phyloP scores from a whole-genome alignment of 2,113 vertebrate genomes.

The Actenoides lindsayi region DNA sequence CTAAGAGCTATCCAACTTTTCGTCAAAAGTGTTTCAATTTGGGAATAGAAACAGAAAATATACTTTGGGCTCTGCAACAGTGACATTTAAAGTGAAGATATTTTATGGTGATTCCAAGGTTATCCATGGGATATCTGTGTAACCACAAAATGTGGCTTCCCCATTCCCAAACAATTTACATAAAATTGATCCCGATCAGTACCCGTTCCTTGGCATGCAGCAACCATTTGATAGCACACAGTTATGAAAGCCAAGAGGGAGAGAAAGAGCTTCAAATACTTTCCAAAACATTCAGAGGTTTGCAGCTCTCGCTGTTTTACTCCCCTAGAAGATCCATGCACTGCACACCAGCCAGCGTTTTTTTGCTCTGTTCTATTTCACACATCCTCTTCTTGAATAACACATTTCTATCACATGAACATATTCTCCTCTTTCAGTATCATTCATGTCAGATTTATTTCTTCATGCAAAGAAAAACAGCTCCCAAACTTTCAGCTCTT shows the following conservation, averaged over 20 bases:
- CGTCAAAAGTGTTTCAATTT: not conserved
- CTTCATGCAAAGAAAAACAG: conserved; percentile 45
- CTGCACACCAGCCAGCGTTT: not conserved
- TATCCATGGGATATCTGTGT: not conserved
- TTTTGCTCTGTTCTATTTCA: conserved; percentile 30
- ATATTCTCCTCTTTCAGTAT: not conserved
- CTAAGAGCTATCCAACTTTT: not conserved
- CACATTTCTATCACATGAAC: conserved; percentile 26
- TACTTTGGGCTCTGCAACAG: not conserved
- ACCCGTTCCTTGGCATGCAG: not conserved
- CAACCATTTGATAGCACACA: not conserved
- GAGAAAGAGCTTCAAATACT: not conserved
- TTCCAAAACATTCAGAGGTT: not conserved
- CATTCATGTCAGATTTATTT: conserved; percentile 17
- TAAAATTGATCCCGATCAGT: not conserved
- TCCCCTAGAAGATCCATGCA: not conserved
- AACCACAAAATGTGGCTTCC: not conserved
- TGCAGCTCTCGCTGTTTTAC: not conserved
- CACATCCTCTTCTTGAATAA: conserved; percentile 44
- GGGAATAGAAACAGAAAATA: not conserved
- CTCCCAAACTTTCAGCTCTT: not conserved
- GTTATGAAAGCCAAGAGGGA: not conserved
- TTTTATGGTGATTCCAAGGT: not conserved
- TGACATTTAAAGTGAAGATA: not conserved
- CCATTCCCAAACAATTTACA: not conserved